Evolutionary conservation across 2,888 invertebrate genomes (phyloP), one percentile per base, ranked within the genome.

Genomic region (Leucoptera coffeella): DNA sequence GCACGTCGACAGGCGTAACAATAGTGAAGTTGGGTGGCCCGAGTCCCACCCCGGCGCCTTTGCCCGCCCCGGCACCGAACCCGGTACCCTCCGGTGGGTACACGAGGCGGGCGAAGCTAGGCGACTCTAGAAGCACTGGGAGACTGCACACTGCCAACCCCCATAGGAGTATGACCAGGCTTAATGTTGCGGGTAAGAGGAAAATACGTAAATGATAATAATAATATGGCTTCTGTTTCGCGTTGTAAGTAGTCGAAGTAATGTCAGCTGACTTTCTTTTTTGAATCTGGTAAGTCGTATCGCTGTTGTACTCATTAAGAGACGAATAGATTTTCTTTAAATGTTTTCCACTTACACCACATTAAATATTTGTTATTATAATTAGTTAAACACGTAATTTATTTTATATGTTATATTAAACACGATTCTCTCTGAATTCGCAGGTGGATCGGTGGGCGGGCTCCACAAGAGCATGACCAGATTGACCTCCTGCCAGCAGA

Each of bases 391-490:
- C n/a, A n/a, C n/a, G n/a, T n/a, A n/a, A n/a, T n/a, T n/a, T n/a
- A n/a, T n/a, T n/a, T n/a, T n/a, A n/a, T n/a, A n/a, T n/a, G n/a
- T n/a, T n/a, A n/a, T n/a, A n/a, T n/a, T n/a, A n/a, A n/a, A n/a
- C n/a, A n/a, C n/a, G n/a, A n/a, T n/a, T n/a, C n/a, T n/a, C n/a
- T n/a, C n/a, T n/a, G n/a, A n/a, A n/a, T 17, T 17, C 6, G 6
- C 42, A 76, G 77, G 77, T 22, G 83, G 84, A 10, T 84, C 84
- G 1, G 82, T 85, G 9, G 83, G 84, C 6, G 86, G 85, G 1
- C 64, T 86, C 4, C 85, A 86, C 48, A 86, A 85, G 49, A 86
- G 86, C 47, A 85, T 87, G 85, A 86, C 86, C 6, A 74, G 85
- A 20, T 50, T 87, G 32, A 85, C 85, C 32, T 84, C 84, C 9